Percentiles rank a stretch among this genome's conserved stretches.
These are phyloP conservation scores for Mythimna albipuncta DNA, from an alignment of 2,888 invertebrate species.

Conservation along the genomic window DNA sequence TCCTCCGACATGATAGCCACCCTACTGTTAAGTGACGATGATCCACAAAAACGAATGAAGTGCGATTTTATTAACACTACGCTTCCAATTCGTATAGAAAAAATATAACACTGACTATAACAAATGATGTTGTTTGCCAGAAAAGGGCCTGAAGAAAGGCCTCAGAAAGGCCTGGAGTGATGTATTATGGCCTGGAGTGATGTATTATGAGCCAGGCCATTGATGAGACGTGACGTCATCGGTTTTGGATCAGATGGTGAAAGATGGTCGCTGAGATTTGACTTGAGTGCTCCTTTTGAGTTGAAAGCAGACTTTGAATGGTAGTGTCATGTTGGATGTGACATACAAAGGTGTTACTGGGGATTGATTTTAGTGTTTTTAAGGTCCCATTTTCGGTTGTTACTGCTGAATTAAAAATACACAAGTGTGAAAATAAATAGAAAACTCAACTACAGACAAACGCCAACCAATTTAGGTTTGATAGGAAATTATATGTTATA, in stretches of 20 bases:
- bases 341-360: neutral
- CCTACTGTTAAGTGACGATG: slow-evolving; percentile 88
- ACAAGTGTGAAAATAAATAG: too few species aligned
- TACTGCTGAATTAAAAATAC: too few species aligned
- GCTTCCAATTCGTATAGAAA: slow-evolving; percentile 84
- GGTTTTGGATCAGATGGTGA: slow-evolving; percentile 66
- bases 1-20: slow-evolving; percentile 65
- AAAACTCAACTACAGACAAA: too few species aligned
- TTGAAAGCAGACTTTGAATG: slow-evolving; percentile 22
- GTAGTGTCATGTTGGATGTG: slow-evolving; percentile 3
- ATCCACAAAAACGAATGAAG: slow-evolving; percentile 90
- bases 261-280: slow-evolving; percentile 65
- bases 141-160: slow-evolving; percentile 77
- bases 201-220: slow-evolving; percentile 76
- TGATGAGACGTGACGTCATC: slow-evolving; percentile 82
- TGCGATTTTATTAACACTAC: slow-evolving; percentile 89
- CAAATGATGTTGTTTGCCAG: slow-evolving; percentile 90
- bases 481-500: too few species aligned
- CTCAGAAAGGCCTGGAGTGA: slow-evolving; percentile 73
- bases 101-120: slow-evolving; percentile 88
- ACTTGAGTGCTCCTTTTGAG: slow-evolving; percentile 57
- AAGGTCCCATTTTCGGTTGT: too few species aligned
- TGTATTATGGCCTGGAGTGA: slow-evolving; percentile 78
- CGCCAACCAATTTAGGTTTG: too few species aligned
- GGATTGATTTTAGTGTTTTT: too few species aligned